Evolutionary conservation across 2,888 invertebrate genomes (phyloP), one percentile per base, ranked within the genome.

Genomic region (Lagria hirta): DNA sequence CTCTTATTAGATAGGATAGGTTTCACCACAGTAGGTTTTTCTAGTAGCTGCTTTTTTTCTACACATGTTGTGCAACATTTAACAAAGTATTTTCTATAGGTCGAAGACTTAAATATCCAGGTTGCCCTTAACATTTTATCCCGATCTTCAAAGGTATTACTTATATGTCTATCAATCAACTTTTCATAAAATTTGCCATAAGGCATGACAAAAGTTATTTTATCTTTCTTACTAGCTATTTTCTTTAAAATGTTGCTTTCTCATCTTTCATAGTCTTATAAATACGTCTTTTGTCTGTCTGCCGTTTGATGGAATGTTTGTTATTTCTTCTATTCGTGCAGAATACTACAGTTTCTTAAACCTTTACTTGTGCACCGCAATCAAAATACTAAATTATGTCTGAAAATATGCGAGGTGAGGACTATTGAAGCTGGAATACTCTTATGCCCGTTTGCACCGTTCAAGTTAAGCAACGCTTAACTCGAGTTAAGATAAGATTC

Each of bases 1-100:
- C 27, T 49, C 46, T n/a, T n/a, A n/a, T n/a, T n/a, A n/a, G n/a
- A n/a, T n/a, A n/a, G 29, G 16, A 48, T 33, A 8, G 49, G 41
- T 32, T 50, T 13, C 16, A 33, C 21, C 23, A 51, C 47, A 23
- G 48, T 20, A n/a, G 28, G 38, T 37, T 27, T 53, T 37, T 48
- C 41, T 24, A 20, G 37, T 10, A 23, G 30, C 21, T 40, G 26
- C 30, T 40, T 38, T 13, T 29, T 38, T 21, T 34, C 28, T 8
- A 16, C 12, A 34, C 45, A 45, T 2, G 21, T 28, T 27, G 14
- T 35, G 16, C 40, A 41, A 13, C 22, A 29, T 17, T 34, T 41
- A 16, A 41, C 23, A 34, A 46, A 35, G 22, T 35, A 35, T 46
- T 35, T 5, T 34, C 24, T 18, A 35, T 24, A 21, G 40, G 21